Base-by-base conservation (phyloP, 2,113 vertebrate genomes). In the Caretta caretta region DNA sequence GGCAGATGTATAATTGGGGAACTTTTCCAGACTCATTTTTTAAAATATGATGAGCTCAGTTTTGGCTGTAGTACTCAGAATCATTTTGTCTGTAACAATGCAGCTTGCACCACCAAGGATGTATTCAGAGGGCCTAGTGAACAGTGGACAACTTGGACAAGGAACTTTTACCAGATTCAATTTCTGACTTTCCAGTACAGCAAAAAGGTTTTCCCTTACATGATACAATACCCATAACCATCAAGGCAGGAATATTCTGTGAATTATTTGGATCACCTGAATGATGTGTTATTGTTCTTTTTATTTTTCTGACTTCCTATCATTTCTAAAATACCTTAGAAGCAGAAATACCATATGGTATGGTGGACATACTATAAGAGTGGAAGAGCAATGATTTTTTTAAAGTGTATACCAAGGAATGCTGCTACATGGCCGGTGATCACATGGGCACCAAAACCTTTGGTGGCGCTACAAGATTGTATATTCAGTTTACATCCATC, bases 61-160 rank as follows among this genome's bases (percentile, higher is more conserved):
- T 95, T 81, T 92, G 72, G 79, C 94, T 97, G 87, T 88, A 72
- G 84, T 91, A 98, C 97, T 69, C 50, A 94, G 90, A 98, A 96
- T 84, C 38, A 94, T 95, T 96, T 86, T 95, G 84, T 97, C 94
- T 95, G 92, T 94, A 92, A 42, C 72, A 91, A 25, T 82, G 78
- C 81, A 95, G 31, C 50, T 96, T 96, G 65, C 80, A 88, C 96
- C 82, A 94, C 83, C 1, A 84, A 90, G 94, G 88, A 62, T 94
- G 94, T 84, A 95, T 76, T 81, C 83, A 84, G 51, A 85, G 56
- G 56, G 4, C 31, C 82, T 46, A 80, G 29, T 50, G 10, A 84
- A 76, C 85, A 81, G 12, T 46, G 88, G 93, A 83, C 19, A 89
- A 19, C 35, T 91, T 90, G 87, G 76, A 83, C 65, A 54, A 27